Base-by-base conservation (phyloP, 2,113 vertebrate species). In the Ramphastos sulfuratus region DNA sequence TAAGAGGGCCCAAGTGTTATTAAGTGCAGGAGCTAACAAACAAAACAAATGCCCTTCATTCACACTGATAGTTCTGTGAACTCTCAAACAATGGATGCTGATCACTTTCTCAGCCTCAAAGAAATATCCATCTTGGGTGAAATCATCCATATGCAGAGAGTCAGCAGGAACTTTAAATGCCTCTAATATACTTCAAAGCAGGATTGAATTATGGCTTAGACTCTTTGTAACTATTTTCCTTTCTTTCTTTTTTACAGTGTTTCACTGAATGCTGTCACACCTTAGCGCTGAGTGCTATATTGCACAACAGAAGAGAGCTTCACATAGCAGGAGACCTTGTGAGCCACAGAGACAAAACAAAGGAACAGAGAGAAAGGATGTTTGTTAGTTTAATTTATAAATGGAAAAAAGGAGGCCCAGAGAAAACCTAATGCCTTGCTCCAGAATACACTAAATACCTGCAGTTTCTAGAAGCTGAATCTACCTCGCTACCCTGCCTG, bases 201-300 rank as follows among this genome's bases (percentile, higher is more conserved):
- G 52, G 42, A 24, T 48, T 61, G 54, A 67, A n/a, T 35, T 31
- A 23, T 4, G 20, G 64, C 23, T 89, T 6, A 10, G 25, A 9
- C 19, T 31, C 30, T 66, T 30, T 30, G 35, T 4, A 70, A 44
- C 56, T 60, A 4, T 28, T 27, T 6, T 77, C 2, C 19, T 56
- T 65, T 13, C 30, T 27, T 54, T n/a, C 19, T 27, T 24, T 24
- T 31, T 18, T 30, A 56, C 46, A 72, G 27, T 42, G 64, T 28
- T 54, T 60, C 7, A 28, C 7, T 12, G n/a, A 76, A 25, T 0
- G 5, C 16, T 19, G 35, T 39, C 63, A 46, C 84, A 14, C 1
- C 31, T 1, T 1, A 25, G 46, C 7, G 63, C 59, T 42, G 1
- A 60, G n/a, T 1, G 39, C 7, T n/a, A 18, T 2, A 50, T 15